Percentiles rank a stretch among this genome's conserved stretches.
phyloP scores from a whole-genome alignment of 2,888 invertebrate genomes.

The Monopis laevigella region DNA sequence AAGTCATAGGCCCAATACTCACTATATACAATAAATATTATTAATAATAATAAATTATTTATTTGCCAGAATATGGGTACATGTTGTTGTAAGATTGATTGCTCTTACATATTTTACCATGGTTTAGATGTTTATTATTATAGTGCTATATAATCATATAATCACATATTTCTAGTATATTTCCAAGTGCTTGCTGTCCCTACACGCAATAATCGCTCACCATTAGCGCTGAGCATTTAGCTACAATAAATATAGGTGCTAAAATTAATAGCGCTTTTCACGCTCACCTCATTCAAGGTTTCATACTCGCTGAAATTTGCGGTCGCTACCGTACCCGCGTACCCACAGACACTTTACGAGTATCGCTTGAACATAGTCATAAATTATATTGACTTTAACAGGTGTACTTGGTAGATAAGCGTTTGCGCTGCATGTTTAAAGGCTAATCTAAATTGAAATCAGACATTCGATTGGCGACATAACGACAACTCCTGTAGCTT shows the following conservation, averaged over 20 bases:
- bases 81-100: no score
- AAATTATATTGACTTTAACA: conserved; percentile 61
- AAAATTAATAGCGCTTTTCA: conserved; percentile 12
- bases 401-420: conserved; percentile 63
- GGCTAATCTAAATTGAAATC: conserved; percentile 65
- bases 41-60: no score
- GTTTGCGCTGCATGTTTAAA: conserved; percentile 57
- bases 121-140: no score
- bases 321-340: conserved; percentile 2
- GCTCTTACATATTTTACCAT: no score
- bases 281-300: conserved; percentile 11
- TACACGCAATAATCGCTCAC: conserved; percentile 9
- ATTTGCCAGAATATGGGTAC: no score
- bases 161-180: no score
- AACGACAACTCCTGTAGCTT: conserved; percentile 31
- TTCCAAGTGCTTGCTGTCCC: no score
- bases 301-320: conserved; percentile 11
- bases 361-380: conserved; percentile 38
- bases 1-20: no score
- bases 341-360: conserved; percentile 23
- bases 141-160: no score
- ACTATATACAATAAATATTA: no score
- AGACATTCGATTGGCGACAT: conserved; percentile 62
- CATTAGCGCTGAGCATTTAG: conserved; percentile 9
- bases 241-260: conserved; percentile 10